Percentiles rank a stretch among this genome's conserved stretches.
Evolutionary conservation across 1,140 invertebrate species (phyloP).

Genomic region (Aphis gossypii): DNA sequence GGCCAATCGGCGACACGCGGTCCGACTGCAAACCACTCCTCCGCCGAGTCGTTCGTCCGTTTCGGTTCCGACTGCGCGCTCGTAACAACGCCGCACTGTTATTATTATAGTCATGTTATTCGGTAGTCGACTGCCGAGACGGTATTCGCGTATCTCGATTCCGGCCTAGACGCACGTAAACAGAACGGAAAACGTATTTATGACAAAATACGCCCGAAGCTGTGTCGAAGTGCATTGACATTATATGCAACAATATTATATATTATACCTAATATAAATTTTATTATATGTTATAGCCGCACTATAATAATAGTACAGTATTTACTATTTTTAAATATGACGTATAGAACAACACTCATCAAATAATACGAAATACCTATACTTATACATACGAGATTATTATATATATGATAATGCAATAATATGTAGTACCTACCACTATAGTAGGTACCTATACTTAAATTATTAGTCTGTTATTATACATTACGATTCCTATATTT

Average conservation of each 20-base stretch:
- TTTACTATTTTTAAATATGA: too few relatives aligned
- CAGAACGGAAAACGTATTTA: neutral
- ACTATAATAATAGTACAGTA: neutral
- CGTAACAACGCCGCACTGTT: neutral
- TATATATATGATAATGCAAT: too few relatives aligned
- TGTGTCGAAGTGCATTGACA: neutral
- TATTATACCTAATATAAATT: neutral
- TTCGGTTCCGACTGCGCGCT: constrained; percentile 38
- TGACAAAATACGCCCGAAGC: neutral
- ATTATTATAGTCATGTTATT: neutral
- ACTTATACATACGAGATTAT: too few relatives aligned
- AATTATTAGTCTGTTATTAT: too few relatives aligned
- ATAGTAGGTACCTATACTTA: too few relatives aligned
- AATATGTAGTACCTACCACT: too few relatives aligned
- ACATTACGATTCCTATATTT: too few relatives aligned
- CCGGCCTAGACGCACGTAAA: too few relatives aligned
- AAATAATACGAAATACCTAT: too few relatives aligned
- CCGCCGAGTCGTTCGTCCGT: constrained; percentile 40
- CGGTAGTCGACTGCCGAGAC: neutral
- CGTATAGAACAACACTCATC: too few relatives aligned
- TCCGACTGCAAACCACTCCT: constrained; percentile 51
- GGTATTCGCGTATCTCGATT: too few relatives aligned
- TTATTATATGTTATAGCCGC: neutral
- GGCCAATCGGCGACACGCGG: constrained; percentile 49
- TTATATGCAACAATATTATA: neutral